A percentile compares a stretch with the other conserved stretches of the same genome.
Evolutionary conservation across 2,113 vertebrate species (phyloP).

Genomic region (Myrmecobius fasciatus): DNA sequence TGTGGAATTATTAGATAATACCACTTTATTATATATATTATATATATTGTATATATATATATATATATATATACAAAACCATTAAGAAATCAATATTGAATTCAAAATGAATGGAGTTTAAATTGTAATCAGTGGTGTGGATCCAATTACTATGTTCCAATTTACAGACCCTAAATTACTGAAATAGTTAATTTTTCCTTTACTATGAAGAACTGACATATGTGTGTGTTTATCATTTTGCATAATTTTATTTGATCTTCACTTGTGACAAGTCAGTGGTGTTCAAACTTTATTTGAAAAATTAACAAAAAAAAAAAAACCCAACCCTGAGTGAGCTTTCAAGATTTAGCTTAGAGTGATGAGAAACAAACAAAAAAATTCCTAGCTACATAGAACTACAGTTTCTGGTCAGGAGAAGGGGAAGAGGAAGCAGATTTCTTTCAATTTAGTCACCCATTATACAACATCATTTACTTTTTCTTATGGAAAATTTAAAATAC

Average conservation of each 20-base stretch:
- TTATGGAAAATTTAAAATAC: neutral
- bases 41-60: neutral
- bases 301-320: neutral
- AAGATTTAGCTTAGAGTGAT: neutral
- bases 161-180: neutral
- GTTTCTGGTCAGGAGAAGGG: neutral
- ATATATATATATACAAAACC: neutral
- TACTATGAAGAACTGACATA: neutral
- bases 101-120: neutral
- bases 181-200: neutral
- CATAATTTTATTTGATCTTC: neutral
- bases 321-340: neutral
- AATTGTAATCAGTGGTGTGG: neutral
- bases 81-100: neutral
- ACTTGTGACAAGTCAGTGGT: neutral
- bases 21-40: neutral
- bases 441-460: neutral
- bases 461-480: neutral
- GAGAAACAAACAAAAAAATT: neutral
- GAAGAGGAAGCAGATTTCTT: neutral
- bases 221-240: neutral
- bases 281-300: neutral
- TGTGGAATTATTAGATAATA: slow-evolving; percentile 6
- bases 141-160: neutral
- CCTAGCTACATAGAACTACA: neutral